Evolutionary conservation across 1,140 invertebrate genomes (phyloP), one percentile per base, ranked within the genome.

Genomic region (Drosophila pectinifera): DNA sequence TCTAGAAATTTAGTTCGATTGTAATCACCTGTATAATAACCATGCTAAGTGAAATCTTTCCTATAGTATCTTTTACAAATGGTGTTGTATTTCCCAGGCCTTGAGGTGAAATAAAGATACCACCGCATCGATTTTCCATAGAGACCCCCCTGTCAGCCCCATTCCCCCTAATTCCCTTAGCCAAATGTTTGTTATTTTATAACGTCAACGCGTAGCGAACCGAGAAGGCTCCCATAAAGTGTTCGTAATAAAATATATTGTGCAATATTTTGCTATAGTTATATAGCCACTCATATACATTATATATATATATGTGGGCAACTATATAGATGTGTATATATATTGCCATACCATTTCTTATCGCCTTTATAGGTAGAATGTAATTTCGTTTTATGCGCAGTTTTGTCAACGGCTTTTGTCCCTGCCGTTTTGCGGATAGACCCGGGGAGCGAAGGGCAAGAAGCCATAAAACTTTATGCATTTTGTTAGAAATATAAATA

Each of bases 401-500:
- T 88, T 88, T 86, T 85, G 81, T 86, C 78, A 84, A 85, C 81
- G 81, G 75, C 80, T 80, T 53, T 81, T 85, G 73, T 85, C 78
- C 67, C 55, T 58, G 57, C 16, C n/a, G 5, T 8, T 10, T 49
- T 22, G 24, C n/a, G 34, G 53, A 8, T 7, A 10, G 5, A 14
- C 4, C 8, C 28, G 18, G 4, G 24, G 11, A 14, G 2, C 14
- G 39, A 26, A 53, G 51, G 51, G 31, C 20, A 63, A 58, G 42
- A 53, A 68, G 63, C 70, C 77, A 86, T 86, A 88, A 86, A 88
- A 86, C 75, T 86, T 88, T 88, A 86, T 88, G 82, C 83, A 88
- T 88, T 86, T 86, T 79, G 82, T 86, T 86, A 83, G 85, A 86
- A 85, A 86, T 86, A 86, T 86, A 86, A 86, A 86, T 86, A 86